Conservation (phyloP, 2,113 vertebrate species). For the Xiphophorus maculatus region DNA sequence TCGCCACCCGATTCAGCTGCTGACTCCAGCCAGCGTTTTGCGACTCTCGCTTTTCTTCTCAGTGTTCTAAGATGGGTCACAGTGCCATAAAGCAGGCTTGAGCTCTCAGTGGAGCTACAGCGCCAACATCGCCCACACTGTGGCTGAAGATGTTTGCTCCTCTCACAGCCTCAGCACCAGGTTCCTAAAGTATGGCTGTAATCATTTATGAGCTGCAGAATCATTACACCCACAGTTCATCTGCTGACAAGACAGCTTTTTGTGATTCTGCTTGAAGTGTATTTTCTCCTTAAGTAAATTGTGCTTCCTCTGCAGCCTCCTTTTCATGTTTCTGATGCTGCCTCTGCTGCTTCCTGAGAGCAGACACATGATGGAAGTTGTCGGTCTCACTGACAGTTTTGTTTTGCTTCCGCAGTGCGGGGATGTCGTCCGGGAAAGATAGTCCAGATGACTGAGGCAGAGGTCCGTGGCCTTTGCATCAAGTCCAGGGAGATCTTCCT, state of each 20-base stretch:
- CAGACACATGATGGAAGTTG: neutral
- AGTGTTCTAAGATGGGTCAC: slow-evolving; percentile 25
- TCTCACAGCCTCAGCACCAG: slow-evolving; percentile 32
- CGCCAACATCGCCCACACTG: slow-evolving; percentile 57
- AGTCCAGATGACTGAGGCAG: slow-evolving; percentile 74
- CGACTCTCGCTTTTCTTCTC: slow-evolving; percentile 34
- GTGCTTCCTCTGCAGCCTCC: neutral
- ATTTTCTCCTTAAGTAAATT: slow-evolving; percentile 1
- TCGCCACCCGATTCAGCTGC: slow-evolving; percentile 17
- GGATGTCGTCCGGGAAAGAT: slow-evolving; percentile 79
- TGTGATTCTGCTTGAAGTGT: slow-evolving; percentile 4
- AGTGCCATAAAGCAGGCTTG: slow-evolving; percentile 47
- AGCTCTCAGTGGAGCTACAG: slow-evolving; percentile 42
- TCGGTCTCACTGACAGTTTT: slow-evolving; percentile 1
- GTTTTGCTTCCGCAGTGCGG: slow-evolving; percentile 61
- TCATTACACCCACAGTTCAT: slow-evolving; percentile 43
- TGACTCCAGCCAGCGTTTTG: slow-evolving; percentile 22
- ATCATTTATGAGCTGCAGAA: slow-evolving; percentile 35
- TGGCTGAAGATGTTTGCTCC: slow-evolving; percentile 49
- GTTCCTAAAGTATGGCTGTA: slow-evolving; percentile 32
- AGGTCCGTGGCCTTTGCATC: slow-evolving; percentile 75
- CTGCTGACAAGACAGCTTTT: slow-evolving; percentile 25
- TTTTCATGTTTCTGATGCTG: slow-evolving; percentile 6
- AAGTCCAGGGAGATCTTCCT: slow-evolving; percentile 81
- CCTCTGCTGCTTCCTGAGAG: neutral